phyloP scores from a whole-genome alignment of 2,797 vertebrate genomes.

The Sebastes trivittatus region DNA sequence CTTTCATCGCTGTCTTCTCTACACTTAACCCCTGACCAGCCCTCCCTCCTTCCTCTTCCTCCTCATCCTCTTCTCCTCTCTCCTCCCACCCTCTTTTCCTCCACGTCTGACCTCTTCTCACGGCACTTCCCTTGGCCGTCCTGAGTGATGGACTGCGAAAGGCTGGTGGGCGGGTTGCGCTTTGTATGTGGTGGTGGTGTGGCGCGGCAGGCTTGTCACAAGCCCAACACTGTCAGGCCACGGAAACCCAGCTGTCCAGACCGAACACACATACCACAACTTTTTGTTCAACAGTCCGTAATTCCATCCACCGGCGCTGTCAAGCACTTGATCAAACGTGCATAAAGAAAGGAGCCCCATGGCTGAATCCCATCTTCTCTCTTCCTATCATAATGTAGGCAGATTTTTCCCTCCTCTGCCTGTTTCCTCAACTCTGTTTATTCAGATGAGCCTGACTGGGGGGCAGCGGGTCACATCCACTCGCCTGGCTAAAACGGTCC shows the following conservation, averaged over 20 bases:
- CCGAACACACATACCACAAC: constrained; percentile 64
- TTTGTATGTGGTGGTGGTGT: constrained; percentile 47
- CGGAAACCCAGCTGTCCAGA: constrained; percentile 81
- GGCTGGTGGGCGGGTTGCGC: constrained; percentile 62
- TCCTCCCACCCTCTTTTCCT: constrained; percentile 56
- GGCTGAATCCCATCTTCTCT: constrained; percentile 74
- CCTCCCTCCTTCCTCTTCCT: constrained; percentile 64
- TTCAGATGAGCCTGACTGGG: constrained; percentile 83
- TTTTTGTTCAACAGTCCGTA: constrained; percentile 93
- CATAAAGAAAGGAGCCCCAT: constrained; percentile 84
- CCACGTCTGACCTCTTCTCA: constrained; percentile 74
- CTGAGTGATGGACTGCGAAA: constrained; percentile 90
- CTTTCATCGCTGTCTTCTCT: constrained; percentile 95
- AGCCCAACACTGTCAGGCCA: constrained; percentile 89
- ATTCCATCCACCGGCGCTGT: constrained; percentile 90
- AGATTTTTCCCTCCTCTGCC: constrained; percentile 76
- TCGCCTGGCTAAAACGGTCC: constrained; percentile 78
- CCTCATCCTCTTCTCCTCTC: constrained; percentile 51
- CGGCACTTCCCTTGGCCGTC: constrained; percentile 69
- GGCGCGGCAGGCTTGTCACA: constrained; percentile 89
- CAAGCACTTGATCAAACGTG: constrained; percentile 89
- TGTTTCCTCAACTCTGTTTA: constrained; percentile 83
- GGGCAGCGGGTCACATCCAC: constrained; percentile 83
- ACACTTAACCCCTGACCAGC: constrained; percentile 95
- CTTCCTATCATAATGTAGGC: constrained; percentile 85